A percentile compares a stretch with the other conserved stretches of the same genome.
Conservation (phyloP, 2,888 invertebrate species). For the Seladonia tumulorum region DNA sequence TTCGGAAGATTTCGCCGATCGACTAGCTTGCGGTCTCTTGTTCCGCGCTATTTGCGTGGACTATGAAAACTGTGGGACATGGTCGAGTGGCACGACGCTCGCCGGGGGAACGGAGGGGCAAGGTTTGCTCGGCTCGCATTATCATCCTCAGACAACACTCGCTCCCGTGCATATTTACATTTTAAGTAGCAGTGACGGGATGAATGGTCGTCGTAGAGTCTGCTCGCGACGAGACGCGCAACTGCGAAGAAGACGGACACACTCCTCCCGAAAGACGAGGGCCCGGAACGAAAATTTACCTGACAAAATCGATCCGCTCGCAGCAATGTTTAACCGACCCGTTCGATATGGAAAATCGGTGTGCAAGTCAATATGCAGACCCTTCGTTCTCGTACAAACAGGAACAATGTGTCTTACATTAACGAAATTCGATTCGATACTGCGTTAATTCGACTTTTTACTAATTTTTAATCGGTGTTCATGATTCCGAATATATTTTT, state of each 20-base stretch:
- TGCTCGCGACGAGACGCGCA: not conserved
- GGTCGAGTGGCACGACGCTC: not conserved
- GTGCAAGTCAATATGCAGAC: no score
- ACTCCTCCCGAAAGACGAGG: not conserved
- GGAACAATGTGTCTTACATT: no score
- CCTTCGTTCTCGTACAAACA: no score
- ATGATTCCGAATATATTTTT: no score
- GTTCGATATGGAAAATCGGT: no score
- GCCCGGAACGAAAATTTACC: not conserved
- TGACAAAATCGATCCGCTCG: not conserved
- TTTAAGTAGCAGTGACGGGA: constrained; percentile 30
- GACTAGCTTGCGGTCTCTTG: not conserved
- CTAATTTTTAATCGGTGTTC: no score
- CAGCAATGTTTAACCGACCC: not conserved
- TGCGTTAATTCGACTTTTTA: no score
- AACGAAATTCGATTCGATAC: no score
- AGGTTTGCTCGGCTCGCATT: constrained; percentile 29
- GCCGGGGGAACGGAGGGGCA: not conserved
- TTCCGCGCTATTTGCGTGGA: constrained; percentile 31
- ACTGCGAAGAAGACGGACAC: constrained; percentile 10
- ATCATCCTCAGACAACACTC: constrained; percentile 48
- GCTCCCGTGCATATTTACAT: constrained; percentile 44
- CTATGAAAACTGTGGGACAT: constrained; percentile 24
- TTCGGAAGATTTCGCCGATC: constrained; percentile 64
- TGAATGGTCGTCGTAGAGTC: constrained; percentile 15